Base-by-base conservation (phyloP, 2,888 invertebrate genomes). In the Plutella xylostella region DNA sequence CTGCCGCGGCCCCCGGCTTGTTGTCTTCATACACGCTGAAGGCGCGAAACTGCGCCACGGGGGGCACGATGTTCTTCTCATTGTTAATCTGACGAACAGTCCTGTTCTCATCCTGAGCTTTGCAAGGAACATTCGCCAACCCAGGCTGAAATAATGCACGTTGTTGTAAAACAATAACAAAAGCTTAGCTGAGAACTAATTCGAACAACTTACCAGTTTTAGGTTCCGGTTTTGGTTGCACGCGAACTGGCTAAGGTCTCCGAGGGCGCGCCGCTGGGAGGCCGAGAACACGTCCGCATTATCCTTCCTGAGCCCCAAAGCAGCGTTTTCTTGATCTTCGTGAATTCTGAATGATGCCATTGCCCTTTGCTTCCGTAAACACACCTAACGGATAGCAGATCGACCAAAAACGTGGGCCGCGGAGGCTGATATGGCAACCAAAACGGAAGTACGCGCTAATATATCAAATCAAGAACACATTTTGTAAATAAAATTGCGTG, bases 21-120 rank as follows among this genome's bases (percentile, higher is more conserved):
- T 91, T 92, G 55, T 91, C 92, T 62, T 92, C 92, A 58, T 90
- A 92, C 1, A 92, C 90, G 57, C 90, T 90, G 65, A 92, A 92
- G 34, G 90, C 88, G 74, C 92, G 90, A 72, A 90, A 89, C 62
- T 91, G 90, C 48, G 89, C 90, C 58, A 90, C 90, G 43, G 90
- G 90, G 51, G 74, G 84, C 47, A 79, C 72, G 43, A 85, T 80
- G 53, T 79, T 83, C 63, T 84, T 84, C 52, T 83, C 82, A 55
- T 82, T 82, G 57, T 80, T 84, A 33, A 80, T 78, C 52, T 71
- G 78, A 45, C 79, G 75, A 51, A 82, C 65, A 25, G 76, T 72
- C 54, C 79, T 72, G 51, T 73, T 80, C 54, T 80, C 83, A 68
- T 83, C 80, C 68, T 78, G 79, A 68, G 64, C 71, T 73, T 83